A percentile compares a stretch with the other conserved stretches of the same genome.
Conservation (phyloP, 2,888 invertebrate genomes). For the Seira sanloemensis region DNA sequence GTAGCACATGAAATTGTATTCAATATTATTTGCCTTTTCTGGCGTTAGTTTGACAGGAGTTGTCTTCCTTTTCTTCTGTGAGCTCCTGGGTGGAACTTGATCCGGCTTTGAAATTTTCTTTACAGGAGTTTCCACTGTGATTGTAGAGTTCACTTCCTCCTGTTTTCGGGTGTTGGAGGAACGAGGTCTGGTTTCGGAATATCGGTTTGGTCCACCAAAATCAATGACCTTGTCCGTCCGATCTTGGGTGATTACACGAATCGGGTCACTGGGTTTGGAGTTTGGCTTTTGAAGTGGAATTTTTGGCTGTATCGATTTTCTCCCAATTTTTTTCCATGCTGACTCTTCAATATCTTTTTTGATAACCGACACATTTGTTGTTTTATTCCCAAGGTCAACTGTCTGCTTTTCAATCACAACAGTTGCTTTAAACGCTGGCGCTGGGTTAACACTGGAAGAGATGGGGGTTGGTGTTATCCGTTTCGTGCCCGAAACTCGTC, state of each 20-base stretch:
- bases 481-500: constrained; percentile 14
- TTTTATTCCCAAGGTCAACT: constrained; percentile 19
- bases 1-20: constrained; percentile 35
- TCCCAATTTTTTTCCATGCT: constrained; percentile 44
- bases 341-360: background rate
- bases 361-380: constrained; percentile 34
- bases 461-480: constrained; percentile 51
- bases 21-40: constrained; percentile 52
- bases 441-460: background rate
- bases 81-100: background rate
- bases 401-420: constrained; percentile 35
- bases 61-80: constrained; percentile 56
- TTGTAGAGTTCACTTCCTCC: background rate
- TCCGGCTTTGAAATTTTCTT: background rate
- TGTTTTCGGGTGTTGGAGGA: background rate
- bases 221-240: background rate
- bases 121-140: background rate
- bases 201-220: background rate
- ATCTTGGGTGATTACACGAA: background rate
- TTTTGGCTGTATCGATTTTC: constrained; percentile 54
- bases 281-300: background rate
- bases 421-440: constrained; percentile 51
- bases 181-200: background rate
- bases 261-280: background rate
- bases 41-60: constrained; percentile 61